Base-by-base conservation (phyloP, 92 coral and sea anemone genomes). In the Galaxea fascicularis region DNA sequence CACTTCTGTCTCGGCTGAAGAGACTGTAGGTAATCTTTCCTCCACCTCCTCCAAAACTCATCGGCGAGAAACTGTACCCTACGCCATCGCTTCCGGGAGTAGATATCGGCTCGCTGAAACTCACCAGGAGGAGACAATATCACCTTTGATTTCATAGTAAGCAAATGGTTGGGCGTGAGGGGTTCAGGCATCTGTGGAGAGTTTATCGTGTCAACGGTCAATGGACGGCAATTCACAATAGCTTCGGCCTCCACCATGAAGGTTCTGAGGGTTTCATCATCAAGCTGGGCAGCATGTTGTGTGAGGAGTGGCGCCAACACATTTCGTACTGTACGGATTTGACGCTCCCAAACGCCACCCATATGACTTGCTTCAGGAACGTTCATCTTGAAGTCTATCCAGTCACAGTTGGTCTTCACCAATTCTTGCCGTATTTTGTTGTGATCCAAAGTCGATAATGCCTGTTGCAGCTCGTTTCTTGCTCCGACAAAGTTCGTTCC, bases 1-100 rank as follows among this genome's bases (percentile, higher is more conserved):
- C 88, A 84, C 70, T 74, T 84, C 78, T 46, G 59, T 63, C 82
- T 74, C 41, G 67, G 35, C 11, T 82, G 79, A 39, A 69, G 47
- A 49, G 46, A n/a, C 56, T 69, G 65, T 27, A 39, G 57, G 56
- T 18, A 82, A 12, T 71, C 87, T 14, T 54, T 82, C 52, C 52
- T 82, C 87, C 79, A 82, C 60, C 87, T 45, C 41, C 9, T 30
- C 87, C 87, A 82, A 71, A 82, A 82, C 44, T 52, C 54, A 51
- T 82, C 54, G 18, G 28, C 65, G 27, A 65, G 85, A 31, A 35
- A 52, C 35, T 78, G 83, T 20, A 60, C 45, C 21, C 83, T 54
- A 52, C 58, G 20, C 84, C 74, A 79, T 80, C 85, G 65, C 18
- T 80, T 80, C 62, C 56, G 65, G 29, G 65, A 66, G 18, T 80